These are phyloP conservation scores for Sphaerodactylus townsendi DNA, from an alignment of 2,113 vertebrate genomes.

Conservation along the genomic window DNA sequence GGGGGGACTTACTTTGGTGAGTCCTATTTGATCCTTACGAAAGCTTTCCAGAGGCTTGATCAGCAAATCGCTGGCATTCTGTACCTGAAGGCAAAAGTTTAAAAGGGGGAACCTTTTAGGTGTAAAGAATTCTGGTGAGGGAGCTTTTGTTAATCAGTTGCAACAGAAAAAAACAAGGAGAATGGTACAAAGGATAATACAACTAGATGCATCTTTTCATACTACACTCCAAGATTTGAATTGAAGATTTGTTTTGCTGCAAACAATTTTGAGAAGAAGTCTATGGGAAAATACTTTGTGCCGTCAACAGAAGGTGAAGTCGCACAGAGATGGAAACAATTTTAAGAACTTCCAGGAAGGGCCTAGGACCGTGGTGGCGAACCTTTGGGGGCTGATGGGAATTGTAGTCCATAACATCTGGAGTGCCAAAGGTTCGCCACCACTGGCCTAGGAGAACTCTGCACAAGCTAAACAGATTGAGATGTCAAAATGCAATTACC, in stretches of 20 bases:
- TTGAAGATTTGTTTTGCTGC: no score
- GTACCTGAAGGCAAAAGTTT: constrained; percentile 77
- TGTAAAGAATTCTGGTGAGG: no score
- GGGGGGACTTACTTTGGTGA: constrained; percentile 86
- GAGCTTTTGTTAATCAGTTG: constrained; percentile 2
- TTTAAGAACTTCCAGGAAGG: neutral
- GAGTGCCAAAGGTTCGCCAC: no score
- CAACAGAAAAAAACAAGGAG: neutral
- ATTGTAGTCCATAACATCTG: no score
- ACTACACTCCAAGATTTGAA: no score
- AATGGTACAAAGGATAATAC: no score
- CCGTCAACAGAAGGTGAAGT: neutral
- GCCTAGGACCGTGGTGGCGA: no score
- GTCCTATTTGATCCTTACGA: constrained; percentile 93
- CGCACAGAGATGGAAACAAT: neutral
- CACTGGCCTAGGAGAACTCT: neutral
- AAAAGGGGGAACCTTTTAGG: constrained; percentile 10
- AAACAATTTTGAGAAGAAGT: no score
- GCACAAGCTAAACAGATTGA: neutral
- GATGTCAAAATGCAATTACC: neutral
- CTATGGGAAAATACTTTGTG: neutral
- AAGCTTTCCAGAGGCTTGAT: constrained; percentile 97
- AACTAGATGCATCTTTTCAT: no score
- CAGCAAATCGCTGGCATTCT: constrained; percentile 93
- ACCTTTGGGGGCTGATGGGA: no score